phyloP scores from a whole-genome alignment of 2,797 vertebrate genomes.

The Heterohyrax brucei region DNA sequence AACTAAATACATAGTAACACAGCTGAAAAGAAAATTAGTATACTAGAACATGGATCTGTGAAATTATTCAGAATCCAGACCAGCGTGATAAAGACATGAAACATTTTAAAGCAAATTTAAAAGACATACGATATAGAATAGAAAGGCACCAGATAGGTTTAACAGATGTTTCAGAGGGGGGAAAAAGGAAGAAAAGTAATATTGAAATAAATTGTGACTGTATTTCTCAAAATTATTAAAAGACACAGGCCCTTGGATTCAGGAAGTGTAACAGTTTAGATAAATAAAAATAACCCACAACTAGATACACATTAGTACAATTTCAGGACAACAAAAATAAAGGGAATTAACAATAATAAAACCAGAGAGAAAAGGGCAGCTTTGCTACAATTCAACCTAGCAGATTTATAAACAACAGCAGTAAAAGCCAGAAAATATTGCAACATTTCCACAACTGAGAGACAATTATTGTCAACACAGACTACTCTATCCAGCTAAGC shows the following conservation, averaged over 20 bases:
- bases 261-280: not conserved
- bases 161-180: not conserved
- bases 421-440: not conserved
- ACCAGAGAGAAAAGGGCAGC: not conserved
- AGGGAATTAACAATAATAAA: slow-evolving; percentile 1
- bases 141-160: not conserved
- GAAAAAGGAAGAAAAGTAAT: not conserved
- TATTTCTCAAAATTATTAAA: slow-evolving; percentile 54
- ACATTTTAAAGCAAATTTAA: slow-evolving; percentile 22
- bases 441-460: not conserved
- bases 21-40: not conserved
- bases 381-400: not conserved
- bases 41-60: not conserved
- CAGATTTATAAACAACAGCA: not conserved
- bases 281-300: slow-evolving; percentile 44
- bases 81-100: not conserved
- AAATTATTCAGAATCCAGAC: slow-evolving; percentile 44
- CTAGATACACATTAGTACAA: not conserved
- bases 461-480: not conserved
- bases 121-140: not conserved
- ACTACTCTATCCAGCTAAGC: not conserved
- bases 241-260: not conserved
- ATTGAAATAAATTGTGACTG: not conserved
- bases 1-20: slow-evolving; percentile 24
- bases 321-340: not conserved